These are phyloP conservation scores for Mastigias papua DNA, from an alignment of 30 jellyfish, hydroid and myxozoan genomes.

Conservation along the genomic window DNA sequence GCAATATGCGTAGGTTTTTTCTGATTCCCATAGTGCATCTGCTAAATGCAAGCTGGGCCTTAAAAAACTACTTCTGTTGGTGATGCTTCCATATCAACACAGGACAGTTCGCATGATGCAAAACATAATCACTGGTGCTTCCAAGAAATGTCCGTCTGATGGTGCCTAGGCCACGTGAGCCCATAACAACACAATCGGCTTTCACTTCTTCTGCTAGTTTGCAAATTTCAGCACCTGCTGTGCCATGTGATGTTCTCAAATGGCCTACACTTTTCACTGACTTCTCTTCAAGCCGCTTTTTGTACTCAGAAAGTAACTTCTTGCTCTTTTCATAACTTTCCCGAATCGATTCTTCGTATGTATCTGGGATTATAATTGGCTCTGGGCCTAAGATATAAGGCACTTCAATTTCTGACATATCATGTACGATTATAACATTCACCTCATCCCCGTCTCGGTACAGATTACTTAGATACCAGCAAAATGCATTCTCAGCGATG, in stretches of 20 bases:
- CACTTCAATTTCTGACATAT: conserved; percentile 78
- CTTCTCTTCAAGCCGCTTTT: conserved; percentile 69
- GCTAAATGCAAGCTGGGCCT: neutral
- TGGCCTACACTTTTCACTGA: conserved; percentile 71
- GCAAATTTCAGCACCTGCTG: conserved; percentile 86
- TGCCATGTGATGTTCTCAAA: conserved; percentile 74
- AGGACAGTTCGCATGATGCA: conserved; percentile 88
- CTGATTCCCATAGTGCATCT: neutral
- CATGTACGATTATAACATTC: conserved; percentile 69
- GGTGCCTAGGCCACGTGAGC: conserved; percentile 93
- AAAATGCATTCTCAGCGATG: conserved; percentile 78
- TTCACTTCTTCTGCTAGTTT: conserved; percentile 71
- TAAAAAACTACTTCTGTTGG: conserved; percentile 6
- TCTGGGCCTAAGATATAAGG: conserved; percentile 86
- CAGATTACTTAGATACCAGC: conserved; percentile 83
- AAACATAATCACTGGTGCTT: conserved; percentile 92
- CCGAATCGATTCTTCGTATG: conserved; percentile 62
- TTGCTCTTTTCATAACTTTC: conserved; percentile 79
- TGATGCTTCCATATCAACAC: conserved; percentile 79
- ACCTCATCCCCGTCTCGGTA: conserved; percentile 81
- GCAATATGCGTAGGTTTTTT: too few relatives aligned
- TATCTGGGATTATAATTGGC: conserved; percentile 74
- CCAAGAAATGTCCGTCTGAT: conserved; percentile 87
- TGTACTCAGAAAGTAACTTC: conserved; percentile 64
- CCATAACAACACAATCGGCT: conserved; percentile 81